Evolutionary conservation across 1,140 invertebrate genomes (phyloP).

Genomic region (Meloidogyne floridensis): DNA sequence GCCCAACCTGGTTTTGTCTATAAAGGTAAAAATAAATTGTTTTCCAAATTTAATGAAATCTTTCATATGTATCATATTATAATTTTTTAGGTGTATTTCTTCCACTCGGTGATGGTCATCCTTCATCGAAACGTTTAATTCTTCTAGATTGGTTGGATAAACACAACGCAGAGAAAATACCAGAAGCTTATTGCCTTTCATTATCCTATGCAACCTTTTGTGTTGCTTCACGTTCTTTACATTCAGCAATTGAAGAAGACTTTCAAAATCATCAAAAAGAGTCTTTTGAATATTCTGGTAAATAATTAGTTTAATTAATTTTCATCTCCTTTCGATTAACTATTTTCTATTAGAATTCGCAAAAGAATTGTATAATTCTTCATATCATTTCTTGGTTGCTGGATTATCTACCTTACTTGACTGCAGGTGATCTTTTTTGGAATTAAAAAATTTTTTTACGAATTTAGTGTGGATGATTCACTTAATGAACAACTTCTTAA

Average conservation of each 20-base stretch:
- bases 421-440: slow-evolving; percentile 73
- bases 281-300: not conserved
- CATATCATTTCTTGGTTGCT: slow-evolving; percentile 89
- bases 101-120: slow-evolving; percentile 47
- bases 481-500: slow-evolving; percentile 85
- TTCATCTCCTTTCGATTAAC: slow-evolving; percentile 16
- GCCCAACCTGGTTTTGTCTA: slow-evolving; percentile 43
- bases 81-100: slow-evolving; percentile 41
- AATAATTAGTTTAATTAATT: not conserved
- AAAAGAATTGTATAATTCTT: slow-evolving; percentile 83
- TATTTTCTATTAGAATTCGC: slow-evolving; percentile 70
- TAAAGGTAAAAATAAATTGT: slow-evolving; percentile 30
- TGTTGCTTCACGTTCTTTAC: slow-evolving; percentile 73
- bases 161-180: slow-evolving; percentile 84
- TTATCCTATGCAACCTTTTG: slow-evolving; percentile 87
- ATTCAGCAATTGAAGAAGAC: slow-evolving; percentile 50
- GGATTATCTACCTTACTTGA: slow-evolving; percentile 87
- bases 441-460: slow-evolving; percentile 15
- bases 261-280: slow-evolving; percentile 28
- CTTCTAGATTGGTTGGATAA: slow-evolving; percentile 88
- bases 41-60: no score
- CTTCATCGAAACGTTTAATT: slow-evolving; percentile 48
- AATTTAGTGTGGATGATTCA: slow-evolving; percentile 82
- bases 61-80: not conserved
- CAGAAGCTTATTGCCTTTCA: slow-evolving; percentile 92